Evolutionary conservation across 2,888 invertebrate species (phyloP).

Genomic region (Cryptocephalus moraei): DNA sequence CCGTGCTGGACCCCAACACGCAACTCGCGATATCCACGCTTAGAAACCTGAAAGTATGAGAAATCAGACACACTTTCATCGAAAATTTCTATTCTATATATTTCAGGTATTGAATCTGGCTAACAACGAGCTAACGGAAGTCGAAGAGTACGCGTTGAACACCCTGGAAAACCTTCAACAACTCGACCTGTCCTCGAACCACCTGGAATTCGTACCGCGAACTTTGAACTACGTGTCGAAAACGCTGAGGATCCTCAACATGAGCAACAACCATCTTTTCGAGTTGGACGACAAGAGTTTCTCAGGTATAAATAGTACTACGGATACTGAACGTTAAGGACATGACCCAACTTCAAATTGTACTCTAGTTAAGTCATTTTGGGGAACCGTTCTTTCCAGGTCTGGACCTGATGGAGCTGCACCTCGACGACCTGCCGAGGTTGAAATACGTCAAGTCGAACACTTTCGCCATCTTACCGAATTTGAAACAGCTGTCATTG

Average conservation of each 20-base stretch:
- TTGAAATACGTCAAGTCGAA: conserved; percentile 42
- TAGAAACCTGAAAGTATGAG: conserved; percentile 44
- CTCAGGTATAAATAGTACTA: conserved; percentile 43
- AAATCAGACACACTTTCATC: no score
- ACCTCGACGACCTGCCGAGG: conserved; percentile 48
- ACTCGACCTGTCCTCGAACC: conserved; percentile 51
- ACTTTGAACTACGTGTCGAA: conserved; percentile 44
- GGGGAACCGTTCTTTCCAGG: conserved; percentile 5
- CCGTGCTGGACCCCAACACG: conserved; percentile 50
- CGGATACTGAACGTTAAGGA: no score
- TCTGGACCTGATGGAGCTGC: conserved; percentile 36
- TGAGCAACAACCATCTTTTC: conserved; percentile 51
- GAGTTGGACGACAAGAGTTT: conserved; percentile 51
- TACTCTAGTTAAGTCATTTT: no score
- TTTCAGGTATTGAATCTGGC: conserved; percentile 32
- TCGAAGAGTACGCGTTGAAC: conserved; percentile 46
- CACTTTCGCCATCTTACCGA: conserved; percentile 26
- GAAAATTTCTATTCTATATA: background rate
- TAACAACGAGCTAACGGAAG: conserved; percentile 46
- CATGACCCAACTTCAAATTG: no score
- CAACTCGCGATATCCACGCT: conserved; percentile 47
- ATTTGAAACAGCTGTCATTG: conserved; percentile 26
- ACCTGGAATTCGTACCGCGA: conserved; percentile 48
- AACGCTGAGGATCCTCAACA: conserved; percentile 46
- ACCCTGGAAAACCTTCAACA: conserved; percentile 42